phyloP scores from a whole-genome alignment of 30 jellyfish, hydroid and myxozoan genomes.

The Nemopilema nomurai region DNA sequence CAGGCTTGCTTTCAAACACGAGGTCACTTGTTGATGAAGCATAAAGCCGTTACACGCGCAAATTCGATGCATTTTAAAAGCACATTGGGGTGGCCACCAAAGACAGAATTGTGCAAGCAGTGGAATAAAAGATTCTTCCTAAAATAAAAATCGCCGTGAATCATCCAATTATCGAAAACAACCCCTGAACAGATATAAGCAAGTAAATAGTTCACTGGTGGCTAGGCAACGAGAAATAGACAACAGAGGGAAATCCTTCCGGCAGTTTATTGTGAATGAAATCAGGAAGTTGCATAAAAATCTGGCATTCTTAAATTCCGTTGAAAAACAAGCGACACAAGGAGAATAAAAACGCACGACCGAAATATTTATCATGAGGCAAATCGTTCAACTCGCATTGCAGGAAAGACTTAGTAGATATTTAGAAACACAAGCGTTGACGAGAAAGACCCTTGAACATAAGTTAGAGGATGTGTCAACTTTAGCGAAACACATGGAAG shows the following conservation, averaged over 20 bases:
- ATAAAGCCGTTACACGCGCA: slow-evolving; percentile 4
- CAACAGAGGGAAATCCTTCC: neutral
- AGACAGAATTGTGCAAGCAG: neutral
- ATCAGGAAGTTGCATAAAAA: neutral
- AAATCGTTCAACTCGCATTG: neutral
- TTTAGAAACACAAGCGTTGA: neutral
- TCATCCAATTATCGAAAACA: neutral
- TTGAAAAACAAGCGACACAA: neutral
- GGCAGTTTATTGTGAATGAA: neutral
- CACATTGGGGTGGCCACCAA: neutral
- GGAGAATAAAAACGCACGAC: neutral
- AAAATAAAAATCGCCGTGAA: neutral
- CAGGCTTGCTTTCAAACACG: neutral
- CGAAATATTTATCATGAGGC: neutral
- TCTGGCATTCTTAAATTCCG: neutral
- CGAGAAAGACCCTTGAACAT: too few relatives aligned
- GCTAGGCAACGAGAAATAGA: neutral
- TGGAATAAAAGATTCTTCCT: neutral
- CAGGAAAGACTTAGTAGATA: neutral
- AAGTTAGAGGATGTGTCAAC: too few relatives aligned
- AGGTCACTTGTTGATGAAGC: neutral
- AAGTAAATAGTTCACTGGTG: neutral
- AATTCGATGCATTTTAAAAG: neutral
- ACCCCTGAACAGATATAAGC: neutral
- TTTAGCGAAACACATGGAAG: too few relatives aligned